phyloP scores from a whole-genome alignment of 2,113 vertebrate genomes.

The Eidolon helvum region DNA sequence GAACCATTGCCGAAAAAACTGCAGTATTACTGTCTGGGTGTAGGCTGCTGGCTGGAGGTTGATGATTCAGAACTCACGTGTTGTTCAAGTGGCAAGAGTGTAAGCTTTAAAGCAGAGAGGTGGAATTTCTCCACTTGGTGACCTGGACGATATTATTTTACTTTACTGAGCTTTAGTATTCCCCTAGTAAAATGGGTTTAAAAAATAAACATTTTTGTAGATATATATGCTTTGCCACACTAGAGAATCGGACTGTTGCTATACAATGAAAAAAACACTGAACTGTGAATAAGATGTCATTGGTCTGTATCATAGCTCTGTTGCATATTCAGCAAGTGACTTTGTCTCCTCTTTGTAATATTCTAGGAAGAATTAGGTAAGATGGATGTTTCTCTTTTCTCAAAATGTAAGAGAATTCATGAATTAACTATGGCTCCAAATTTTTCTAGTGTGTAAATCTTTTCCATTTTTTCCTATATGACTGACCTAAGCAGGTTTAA shows the following conservation, averaged over 20 bases:
- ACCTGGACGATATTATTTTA: not conserved
- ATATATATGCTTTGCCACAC: not conserved
- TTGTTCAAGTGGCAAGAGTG: not conserved
- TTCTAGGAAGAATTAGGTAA: not conserved
- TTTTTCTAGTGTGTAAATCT: not conserved
- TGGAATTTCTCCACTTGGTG: not conserved
- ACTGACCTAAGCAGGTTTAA: not conserved
- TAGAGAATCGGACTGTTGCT: not conserved
- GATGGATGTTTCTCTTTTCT: not conserved
- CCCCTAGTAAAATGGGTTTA: not conserved
- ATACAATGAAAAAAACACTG: not conserved
- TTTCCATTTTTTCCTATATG: not conserved
- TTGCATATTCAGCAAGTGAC: not conserved
- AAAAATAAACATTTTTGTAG: not conserved
- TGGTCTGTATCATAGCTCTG: not conserved
- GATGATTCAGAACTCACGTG: not conserved
- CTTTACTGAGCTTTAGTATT: not conserved
- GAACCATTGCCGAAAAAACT: not conserved
- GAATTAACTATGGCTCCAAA: not conserved
- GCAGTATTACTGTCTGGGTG: not conserved
- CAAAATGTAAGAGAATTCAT: not conserved
- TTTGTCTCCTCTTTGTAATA: not conserved
- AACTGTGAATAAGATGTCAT: not conserved
- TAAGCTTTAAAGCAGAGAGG: not conserved
- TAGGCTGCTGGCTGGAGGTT: not conserved